Percentiles rank a stretch among this genome's conserved stretches.
Evolutionary conservation across 2,888 invertebrate species (phyloP).

Genomic region (Volucella inflata): DNA sequence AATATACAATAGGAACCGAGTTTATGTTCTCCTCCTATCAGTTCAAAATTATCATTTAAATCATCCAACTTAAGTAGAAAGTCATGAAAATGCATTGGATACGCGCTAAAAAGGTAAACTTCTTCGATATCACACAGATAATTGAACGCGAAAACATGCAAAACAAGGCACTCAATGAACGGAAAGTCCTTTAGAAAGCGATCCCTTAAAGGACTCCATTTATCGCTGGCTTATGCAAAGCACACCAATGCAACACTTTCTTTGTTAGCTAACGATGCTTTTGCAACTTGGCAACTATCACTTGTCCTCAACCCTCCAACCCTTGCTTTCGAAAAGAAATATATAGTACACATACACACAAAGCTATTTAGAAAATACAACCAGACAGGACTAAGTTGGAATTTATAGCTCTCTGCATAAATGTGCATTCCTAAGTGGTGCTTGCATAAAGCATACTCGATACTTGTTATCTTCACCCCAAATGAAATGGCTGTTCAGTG

Average conservation of each 20-base stretch:
- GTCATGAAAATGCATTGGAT: slow-evolving; percentile 68
- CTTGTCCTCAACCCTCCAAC: slow-evolving; percentile 32
- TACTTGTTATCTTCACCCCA: slow-evolving; percentile 62
- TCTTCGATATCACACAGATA: slow-evolving; percentile 55
- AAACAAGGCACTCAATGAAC: slow-evolving; percentile 46
- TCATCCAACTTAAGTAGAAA: slow-evolving; percentile 58
- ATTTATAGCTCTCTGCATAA: slow-evolving; percentile 66
- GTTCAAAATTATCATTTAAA: slow-evolving; percentile 70
- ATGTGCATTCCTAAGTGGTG: slow-evolving; percentile 70
- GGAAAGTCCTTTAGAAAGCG: slow-evolving; percentile 44
- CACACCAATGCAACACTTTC: slow-evolving; percentile 14
- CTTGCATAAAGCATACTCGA: slow-evolving; percentile 70
- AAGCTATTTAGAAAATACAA: slow-evolving; percentile 6
- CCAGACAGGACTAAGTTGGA: slow-evolving; percentile 55
- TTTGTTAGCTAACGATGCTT: slow-evolving; percentile 46
- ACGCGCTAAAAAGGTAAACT: slow-evolving; percentile 48
- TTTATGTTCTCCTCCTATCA: slow-evolving; percentile 22
- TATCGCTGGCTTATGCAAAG: slow-evolving; percentile 59
- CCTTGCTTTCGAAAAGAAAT: neutral
- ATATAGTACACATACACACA: neutral
- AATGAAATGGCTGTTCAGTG: slow-evolving; percentile 40
- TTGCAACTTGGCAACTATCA: slow-evolving; percentile 55
- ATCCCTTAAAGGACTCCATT: slow-evolving; percentile 3
- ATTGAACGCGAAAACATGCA: slow-evolving; percentile 70
- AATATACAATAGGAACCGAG: too few relatives aligned